A percentile compares a stretch with the other conserved stretches of the same genome.
Evolutionary conservation across 2,888 invertebrate genomes (phyloP).

Genomic region (Pterostichus niger): DNA sequence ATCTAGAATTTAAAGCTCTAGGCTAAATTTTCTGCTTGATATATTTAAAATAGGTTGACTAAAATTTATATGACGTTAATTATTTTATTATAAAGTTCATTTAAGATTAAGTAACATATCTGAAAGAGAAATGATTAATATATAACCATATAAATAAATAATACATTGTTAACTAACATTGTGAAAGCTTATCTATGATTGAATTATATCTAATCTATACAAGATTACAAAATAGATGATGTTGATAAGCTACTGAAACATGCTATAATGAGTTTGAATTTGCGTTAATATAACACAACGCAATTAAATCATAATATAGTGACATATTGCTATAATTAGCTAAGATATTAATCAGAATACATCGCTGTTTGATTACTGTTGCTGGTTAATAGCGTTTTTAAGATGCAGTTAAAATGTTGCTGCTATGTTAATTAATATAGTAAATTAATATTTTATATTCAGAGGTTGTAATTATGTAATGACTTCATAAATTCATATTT

Average conservation of each 20-base stretch:
- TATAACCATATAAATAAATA: constrained; percentile 31
- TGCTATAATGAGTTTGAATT: constrained; percentile 16
- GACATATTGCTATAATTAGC: constrained; percentile 48
- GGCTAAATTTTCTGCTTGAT: constrained; percentile 21
- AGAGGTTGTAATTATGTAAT: constrained; percentile 22
- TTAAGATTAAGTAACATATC: constrained; percentile 27
- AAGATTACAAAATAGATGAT: constrained; percentile 21
- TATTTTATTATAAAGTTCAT: constrained; percentile 40
- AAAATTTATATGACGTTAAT: constrained; percentile 38
- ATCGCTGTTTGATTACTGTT: constrained; percentile 28
- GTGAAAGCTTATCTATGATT: constrained; percentile 41
- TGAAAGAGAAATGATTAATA: constrained; percentile 32
- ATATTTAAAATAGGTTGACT: constrained; percentile 36
- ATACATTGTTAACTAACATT: constrained; percentile 26
- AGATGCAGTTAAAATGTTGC: constrained; percentile 25
- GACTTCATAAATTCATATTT: constrained; percentile 11
- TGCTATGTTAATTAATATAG: constrained; percentile 30
- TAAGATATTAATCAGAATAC: constrained; percentile 45
- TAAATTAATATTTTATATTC: constrained; percentile 22
- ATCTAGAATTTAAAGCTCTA: not conserved
- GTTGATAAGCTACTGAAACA: constrained; percentile 3
- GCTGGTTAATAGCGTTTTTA: constrained; percentile 22
- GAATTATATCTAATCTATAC: constrained; percentile 44
- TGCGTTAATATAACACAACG: not conserved
- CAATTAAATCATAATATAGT: constrained; percentile 47